Base-by-base conservation (phyloP, 2,888 invertebrate species). In the Tethea ocularis region DNA sequence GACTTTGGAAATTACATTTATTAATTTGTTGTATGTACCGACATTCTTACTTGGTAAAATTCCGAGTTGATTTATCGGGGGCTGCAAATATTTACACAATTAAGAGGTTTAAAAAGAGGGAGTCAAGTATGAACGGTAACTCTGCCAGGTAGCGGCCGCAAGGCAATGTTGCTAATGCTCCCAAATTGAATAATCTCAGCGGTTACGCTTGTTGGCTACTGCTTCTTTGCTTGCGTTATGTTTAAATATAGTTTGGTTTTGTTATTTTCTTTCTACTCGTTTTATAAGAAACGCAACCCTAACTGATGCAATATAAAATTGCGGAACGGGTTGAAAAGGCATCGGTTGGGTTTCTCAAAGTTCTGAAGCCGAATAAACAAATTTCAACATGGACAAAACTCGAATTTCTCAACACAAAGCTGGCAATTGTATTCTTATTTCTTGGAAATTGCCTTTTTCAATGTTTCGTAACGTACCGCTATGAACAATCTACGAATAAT, bases 301-400 rank as follows among this genome's bases (percentile, higher is more conserved):
- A n/a, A 52, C 17, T 8, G n/a, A 26, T 8, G 36, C 64, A 71
- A 75, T 78, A 79, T 78, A 75, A 77, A 77, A 79, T 83, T 77
- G 71, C 69, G 71, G 77, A 78, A 79, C 71, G 63, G 74, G 72
- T 77, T 78, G 75, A 83, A 83, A 80, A 74, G 74, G 79, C 78
- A 72, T 73, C 76, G 69, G 75, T 76, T 78, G 77, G 86, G 84
- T 80, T 87, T 83, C 82, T 66, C 67, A 66, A 85, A 86, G 80
- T 88, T 88, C 57, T 66, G 84, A 86, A 88, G 78, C 86, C 87
- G 80, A 83, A 82, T 71, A 83, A 88, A 84, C 82, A 75, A 79
- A 79, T 79, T 81, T 76, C 66, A 75, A 83, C 72, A 81, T 74
- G 60, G 64, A 60, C 72, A 66, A 71, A 84, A 84, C 81, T 84